These are phyloP conservation scores for Diadema setosum DNA, from an alignment of 35 echinoderm and acorn worm genomes.

Conservation along the genomic window DNA sequence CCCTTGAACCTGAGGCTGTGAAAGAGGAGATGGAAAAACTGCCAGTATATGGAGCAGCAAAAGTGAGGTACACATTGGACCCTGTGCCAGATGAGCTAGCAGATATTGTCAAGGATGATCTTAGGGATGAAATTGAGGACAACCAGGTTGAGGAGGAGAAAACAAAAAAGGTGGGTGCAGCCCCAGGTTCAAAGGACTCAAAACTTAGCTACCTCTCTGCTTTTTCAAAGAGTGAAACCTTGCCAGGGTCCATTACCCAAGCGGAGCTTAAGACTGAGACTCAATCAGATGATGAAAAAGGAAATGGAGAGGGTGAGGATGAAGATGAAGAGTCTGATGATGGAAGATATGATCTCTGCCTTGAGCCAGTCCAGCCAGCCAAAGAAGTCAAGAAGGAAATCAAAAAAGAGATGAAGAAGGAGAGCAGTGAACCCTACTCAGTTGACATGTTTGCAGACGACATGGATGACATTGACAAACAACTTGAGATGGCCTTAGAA, in stretches of 20 bases:
- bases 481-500: constrained; percentile 84
- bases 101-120: neutral
- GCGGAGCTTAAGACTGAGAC: neutral
- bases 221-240: neutral
- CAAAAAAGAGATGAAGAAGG: neutral
- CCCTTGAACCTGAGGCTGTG: neutral
- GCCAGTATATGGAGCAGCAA: constrained; percentile 2
- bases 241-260: neutral
- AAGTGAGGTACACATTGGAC: constrained; percentile 9
- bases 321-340: constrained; percentile 25
- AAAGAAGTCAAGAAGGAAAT: neutral
- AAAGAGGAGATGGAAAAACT: constrained; percentile 8
- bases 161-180: neutral
- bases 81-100: neutral
- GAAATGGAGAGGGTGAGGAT: constrained; percentile 8
- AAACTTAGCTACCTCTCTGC: neutral
- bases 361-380: too few relatives aligned
- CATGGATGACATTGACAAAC: constrained; percentile 86
- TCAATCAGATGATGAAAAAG: neutral
- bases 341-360: constrained; percentile 26
- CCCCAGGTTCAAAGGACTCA: neutral
- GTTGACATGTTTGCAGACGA: constrained; percentile 55
- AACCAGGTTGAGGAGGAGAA: neutral
- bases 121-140: neutral
- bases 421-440: neutral